phyloP scores from a whole-genome alignment of 2,113 vertebrate species.

The Plestiodon gilberti region DNA sequence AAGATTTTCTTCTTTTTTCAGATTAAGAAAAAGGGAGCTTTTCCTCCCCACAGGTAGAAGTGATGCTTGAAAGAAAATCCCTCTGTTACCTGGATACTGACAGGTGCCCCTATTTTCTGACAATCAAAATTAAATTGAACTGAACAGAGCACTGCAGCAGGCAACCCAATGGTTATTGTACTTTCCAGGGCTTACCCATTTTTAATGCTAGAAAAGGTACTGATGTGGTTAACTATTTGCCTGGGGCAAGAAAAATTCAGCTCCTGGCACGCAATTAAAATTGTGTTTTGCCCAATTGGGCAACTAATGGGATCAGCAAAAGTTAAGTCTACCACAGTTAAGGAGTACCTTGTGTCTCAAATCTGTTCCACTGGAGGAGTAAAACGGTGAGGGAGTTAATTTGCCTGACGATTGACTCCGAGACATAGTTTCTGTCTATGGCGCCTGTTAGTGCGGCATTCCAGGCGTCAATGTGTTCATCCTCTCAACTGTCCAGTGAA shows the following conservation, averaged over 20 bases:
- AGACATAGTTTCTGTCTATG: background rate
- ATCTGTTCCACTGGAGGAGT: constrained; percentile 40
- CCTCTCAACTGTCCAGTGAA: constrained; percentile 6
- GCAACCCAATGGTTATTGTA: constrained; percentile 51
- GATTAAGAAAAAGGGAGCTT: constrained; percentile 63
- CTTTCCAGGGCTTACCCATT: constrained; percentile 57
- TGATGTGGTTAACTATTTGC: constrained; percentile 74
- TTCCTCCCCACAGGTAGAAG: constrained; percentile 69
- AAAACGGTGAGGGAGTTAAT: constrained; percentile 35
- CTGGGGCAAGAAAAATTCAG: constrained; percentile 63
- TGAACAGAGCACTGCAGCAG: constrained; percentile 48
- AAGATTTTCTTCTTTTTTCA: constrained; percentile 56
- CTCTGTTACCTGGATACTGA: constrained; percentile 62
- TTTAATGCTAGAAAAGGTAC: constrained; percentile 54
- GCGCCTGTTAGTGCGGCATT: background rate
- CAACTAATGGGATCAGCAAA: constrained; percentile 74
- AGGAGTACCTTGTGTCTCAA: constrained; percentile 65
- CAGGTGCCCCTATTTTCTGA: constrained; percentile 67
- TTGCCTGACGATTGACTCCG: constrained; percentile 29
- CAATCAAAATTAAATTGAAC: constrained; percentile 72
- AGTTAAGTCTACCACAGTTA: constrained; percentile 69
- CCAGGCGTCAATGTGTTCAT: background rate
- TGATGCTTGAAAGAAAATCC: constrained; percentile 69
- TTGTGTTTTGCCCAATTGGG: constrained; percentile 74
- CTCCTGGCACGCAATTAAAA: constrained; percentile 69